Base-by-base conservation (phyloP, 2,113 vertebrate species). In the Aegotheles bennettii region DNA sequence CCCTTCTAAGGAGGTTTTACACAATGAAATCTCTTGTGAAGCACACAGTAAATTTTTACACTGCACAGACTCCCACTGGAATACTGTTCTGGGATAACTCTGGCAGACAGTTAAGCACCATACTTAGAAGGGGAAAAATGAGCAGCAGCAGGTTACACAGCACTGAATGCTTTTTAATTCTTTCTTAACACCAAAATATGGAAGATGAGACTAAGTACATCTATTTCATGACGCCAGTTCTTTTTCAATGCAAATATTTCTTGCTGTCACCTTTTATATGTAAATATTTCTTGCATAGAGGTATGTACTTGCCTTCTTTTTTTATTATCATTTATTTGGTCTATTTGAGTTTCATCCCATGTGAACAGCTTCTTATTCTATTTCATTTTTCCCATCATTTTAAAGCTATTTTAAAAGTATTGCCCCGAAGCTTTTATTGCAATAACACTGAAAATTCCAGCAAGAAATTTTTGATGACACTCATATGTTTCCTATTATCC, bases 371-470 rank as follows among this genome's bases (percentile, higher is more conserved):
- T 57, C 29, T 36, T 91, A 21, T 45, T 81, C 25, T 56, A 26
- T 69, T 92, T 81, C 2, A 65, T 68, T 85, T 84, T 85, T 43
- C 42, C 45, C 61, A 73, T 56, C 1, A 48, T 89, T 91, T 70
- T 10, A 42, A 94, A 77, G 28, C 24, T 95, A 77, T 85, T 82
- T 87, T 80, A 65, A 75, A 85, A 92, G 38, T 54, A 42, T 15
- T 65, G 45, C 63, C 40, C 77, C 47, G 65, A 92, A 89, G 64
- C 45, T 60, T 84, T 48, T 53, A 82, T 45, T 91, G 53, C 29
- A 82, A 53, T 83, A 53, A 86, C 60, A 89, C 21, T 76, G 40
- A 83, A 73, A 85, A 95, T 85, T 78, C 20, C 63, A 87, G 59
- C 24, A 65, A 65, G 6, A 48, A 42, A 40, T 53, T 75, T 94